phyloP scores from a whole-genome alignment of 2,113 vertebrate species.

The Perca fluviatilis region DNA sequence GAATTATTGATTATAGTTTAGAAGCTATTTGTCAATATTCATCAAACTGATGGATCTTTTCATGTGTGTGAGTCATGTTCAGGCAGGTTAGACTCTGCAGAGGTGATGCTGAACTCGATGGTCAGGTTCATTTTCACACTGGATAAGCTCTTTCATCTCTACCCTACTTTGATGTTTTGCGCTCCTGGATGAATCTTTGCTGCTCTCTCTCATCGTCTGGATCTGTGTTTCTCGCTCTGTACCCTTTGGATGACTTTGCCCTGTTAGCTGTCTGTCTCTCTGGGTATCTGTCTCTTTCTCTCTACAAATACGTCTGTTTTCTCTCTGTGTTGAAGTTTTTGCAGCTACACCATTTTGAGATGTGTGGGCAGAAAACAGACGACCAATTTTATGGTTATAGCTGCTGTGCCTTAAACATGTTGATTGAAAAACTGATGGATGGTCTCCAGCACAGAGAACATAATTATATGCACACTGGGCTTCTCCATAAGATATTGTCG shows the following conservation, averaged over 20 bases:
- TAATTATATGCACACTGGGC: background rate
- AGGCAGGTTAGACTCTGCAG: constrained; percentile 49
- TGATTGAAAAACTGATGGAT: background rate
- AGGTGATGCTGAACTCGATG: constrained; percentile 59
- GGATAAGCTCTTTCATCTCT: constrained; percentile 81
- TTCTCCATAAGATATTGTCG: background rate
- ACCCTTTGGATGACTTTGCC: constrained; percentile 72
- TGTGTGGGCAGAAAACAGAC: background rate
- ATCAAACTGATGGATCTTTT: constrained; percentile 12
- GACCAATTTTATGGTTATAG: background rate
- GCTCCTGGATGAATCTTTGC: constrained; percentile 67
- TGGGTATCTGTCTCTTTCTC: constrained; percentile 22
- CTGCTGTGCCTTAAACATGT: background rate
- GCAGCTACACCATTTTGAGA: constrained; percentile 1
- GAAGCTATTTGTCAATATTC: background rate
- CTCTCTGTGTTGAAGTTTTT: constrained; percentile 9
- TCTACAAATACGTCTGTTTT: background rate
- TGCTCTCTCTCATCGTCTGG: constrained; percentile 48
- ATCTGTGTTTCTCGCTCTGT: constrained; percentile 54
- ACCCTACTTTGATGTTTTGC: constrained; percentile 74
- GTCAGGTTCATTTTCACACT: constrained; percentile 79
- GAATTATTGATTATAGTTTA: background rate
- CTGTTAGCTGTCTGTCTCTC: constrained; percentile 49
- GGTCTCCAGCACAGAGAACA: background rate
- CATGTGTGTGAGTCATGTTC: constrained; percentile 45